Evolutionary conservation across 2,113 vertebrate species (phyloP).

Genomic region (Acrocephalus kingi): DNA sequence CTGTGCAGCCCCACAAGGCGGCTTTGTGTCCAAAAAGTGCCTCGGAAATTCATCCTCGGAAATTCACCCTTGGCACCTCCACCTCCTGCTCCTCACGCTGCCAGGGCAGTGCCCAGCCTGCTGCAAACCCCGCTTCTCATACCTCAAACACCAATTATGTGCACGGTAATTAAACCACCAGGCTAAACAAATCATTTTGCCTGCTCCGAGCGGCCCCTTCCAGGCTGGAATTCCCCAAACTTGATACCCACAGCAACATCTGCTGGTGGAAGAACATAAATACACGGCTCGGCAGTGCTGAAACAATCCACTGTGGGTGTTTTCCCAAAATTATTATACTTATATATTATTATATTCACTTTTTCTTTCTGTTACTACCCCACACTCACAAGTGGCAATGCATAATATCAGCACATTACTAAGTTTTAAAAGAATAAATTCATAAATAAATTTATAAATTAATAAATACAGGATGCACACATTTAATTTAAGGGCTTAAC

Average conservation of each 20-base stretch:
- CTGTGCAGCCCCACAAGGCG: background rate
- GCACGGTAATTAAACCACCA: rapidly evolving
- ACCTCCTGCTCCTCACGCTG: background rate
- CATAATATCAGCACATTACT: too few relatives aligned
- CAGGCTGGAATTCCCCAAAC: background rate
- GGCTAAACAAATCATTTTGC: rapidly evolving
- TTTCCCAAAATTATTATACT: background rate
- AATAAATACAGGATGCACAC: background rate
- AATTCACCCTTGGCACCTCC: background rate
- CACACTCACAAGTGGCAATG: background rate
- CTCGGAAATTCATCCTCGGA: background rate
- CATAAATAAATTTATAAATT: background rate
- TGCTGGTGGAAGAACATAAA: conserved; percentile 55
- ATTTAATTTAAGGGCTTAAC: background rate
- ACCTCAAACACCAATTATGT: rapidly evolving
- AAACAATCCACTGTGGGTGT: background rate
- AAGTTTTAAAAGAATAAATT: background rate
- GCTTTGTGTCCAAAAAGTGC: background rate
- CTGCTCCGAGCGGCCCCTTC: background rate
- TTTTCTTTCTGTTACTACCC: background rate
- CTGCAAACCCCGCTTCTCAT: background rate
- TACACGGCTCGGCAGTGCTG: background rate
- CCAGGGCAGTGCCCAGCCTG: background rate
- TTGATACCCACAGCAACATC: conserved; percentile 63
- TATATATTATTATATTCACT: rapidly evolving